phyloP scores from a whole-genome alignment of 2,888 invertebrate genomes.

The Drosophila nigricruria region DNA sequence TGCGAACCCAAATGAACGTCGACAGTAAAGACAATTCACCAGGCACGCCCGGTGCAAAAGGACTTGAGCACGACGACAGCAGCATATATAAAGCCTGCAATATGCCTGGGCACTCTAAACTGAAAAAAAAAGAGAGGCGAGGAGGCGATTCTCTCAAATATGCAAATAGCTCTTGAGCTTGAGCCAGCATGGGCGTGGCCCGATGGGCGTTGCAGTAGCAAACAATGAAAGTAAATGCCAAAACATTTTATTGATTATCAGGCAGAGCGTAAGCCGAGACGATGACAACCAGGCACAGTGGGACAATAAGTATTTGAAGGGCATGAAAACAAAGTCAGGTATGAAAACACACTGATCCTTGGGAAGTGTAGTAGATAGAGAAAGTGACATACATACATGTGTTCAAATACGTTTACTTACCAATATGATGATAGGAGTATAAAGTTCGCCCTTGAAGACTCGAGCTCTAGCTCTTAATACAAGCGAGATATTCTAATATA shows the following conservation, averaged over 20 bases:
- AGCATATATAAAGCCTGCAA: slow-evolving; percentile 66
- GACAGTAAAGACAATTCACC: slow-evolving; percentile 78
- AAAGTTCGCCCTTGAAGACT: too few relatives aligned
- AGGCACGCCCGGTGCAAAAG: slow-evolving; percentile 76
- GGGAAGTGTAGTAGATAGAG: too few relatives aligned
- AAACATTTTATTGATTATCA: slow-evolving; percentile 81
- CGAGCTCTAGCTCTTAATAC: too few relatives aligned
- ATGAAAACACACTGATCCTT: too few relatives aligned
- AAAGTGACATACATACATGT: too few relatives aligned
- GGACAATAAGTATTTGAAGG: neutral
- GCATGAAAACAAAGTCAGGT: neutral
- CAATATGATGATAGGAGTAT: too few relatives aligned
- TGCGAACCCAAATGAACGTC: slow-evolving; percentile 78
- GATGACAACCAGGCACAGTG: slow-evolving; percentile 49
- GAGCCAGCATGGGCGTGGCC: slow-evolving; percentile 59
- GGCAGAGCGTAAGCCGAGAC: slow-evolving; percentile 51
- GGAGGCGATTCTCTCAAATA: slow-evolving; percentile 58
- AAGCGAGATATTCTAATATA: too few relatives aligned
- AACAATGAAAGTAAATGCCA: slow-evolving; percentile 82
- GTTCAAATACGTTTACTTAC: too few relatives aligned
- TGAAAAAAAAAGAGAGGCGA: neutral
- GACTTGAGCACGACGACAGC: slow-evolving; percentile 64
- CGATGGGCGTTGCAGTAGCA: slow-evolving; percentile 73
- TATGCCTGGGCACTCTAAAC: slow-evolving; percentile 62
- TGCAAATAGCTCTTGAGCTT: slow-evolving; percentile 66